phyloP scores from a whole-genome alignment of 1,140 invertebrate genomes.

The Drosophila mojavensis region DNA sequence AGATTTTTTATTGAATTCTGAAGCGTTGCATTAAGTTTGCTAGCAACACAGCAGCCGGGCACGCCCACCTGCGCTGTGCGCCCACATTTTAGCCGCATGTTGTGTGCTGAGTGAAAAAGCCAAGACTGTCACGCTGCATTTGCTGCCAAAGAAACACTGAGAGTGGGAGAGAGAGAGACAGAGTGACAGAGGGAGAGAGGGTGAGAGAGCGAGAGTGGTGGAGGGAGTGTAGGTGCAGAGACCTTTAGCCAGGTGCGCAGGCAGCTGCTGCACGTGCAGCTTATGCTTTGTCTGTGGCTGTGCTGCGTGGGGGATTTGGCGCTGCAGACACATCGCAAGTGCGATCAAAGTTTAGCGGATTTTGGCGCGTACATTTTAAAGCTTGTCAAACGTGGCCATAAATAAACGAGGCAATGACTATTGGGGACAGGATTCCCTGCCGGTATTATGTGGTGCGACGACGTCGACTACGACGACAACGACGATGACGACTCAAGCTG shows the following conservation, averaged over 20 bases:
- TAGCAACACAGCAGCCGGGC: not conserved
- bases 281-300: slow-evolving; percentile 19
- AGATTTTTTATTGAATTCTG: slow-evolving; percentile 81
- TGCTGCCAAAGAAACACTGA: slow-evolving; percentile 21
- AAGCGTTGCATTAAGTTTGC: slow-evolving; percentile 55
- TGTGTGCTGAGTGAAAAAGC: slow-evolving; percentile 62
- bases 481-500: slow-evolving; percentile 23
- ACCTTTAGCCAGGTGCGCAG: slow-evolving; percentile 2
- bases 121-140: slow-evolving; percentile 76
- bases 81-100: slow-evolving; percentile 50
- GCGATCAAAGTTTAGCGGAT: slow-evolving; percentile 73
- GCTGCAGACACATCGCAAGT: slow-evolving; percentile 34
- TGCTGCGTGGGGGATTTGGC: slow-evolving; percentile 7
- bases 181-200: not conserved
- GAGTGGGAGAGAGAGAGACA: not conserved
- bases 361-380: slow-evolving; percentile 57
- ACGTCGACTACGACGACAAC: not conserved
- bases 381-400: slow-evolving; percentile 74
- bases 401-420: slow-evolving; percentile 54
- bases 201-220: not conserved
- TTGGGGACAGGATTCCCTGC: not conserved
- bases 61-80: slow-evolving; percentile 20
- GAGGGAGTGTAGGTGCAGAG: not conserved
- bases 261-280: slow-evolving; percentile 49
- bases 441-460: too few relatives aligned